Evolutionary conservation across 2,113 vertebrate species (phyloP), one percentile per base, ranked within the genome.

Genomic region (Paralichthys olivaceus): DNA sequence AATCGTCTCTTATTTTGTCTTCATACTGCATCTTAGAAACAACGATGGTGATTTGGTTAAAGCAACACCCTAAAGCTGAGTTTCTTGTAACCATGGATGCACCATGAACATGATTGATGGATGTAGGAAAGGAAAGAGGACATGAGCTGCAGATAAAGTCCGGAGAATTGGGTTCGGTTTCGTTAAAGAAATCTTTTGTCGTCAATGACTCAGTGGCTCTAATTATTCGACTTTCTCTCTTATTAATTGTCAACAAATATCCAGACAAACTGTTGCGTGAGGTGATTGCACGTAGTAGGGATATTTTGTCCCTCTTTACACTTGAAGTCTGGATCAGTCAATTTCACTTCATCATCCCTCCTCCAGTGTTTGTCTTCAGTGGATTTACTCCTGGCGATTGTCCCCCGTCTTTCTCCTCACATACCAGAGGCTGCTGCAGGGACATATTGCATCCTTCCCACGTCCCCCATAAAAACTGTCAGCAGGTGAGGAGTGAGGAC

Each of bases 361-460:
- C 72, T 51, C 61, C 14, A 55, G 59, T 86, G 81, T 86, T 81
- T 83, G 85, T 84, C 75, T 86, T 87, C 69, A 20, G 61, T 84
- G 69, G 77, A 87, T 85, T 81, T 77, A 81, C 86, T 79, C 64
- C 25, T 67, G 57, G 69, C 80, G 79, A 78, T 70, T 49, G 49
- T 15, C 63, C 56, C 60, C 80, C 70, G 64, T 80, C 75, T 89
- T 75, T 87, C 81, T 87, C 53, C 74, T 75, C 19, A 58, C 72
- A 70, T 80, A 75, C 84, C 70, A 2, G 53, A 59, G 75, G 84
- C 78, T 81, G 80, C 74, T 66, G 84, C 45, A 26, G 60, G 76
- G 86, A 81, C 89, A 89, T 90, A 90, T 85, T 84, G 89, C 79
- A 90, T 77, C 9, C 63, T 62, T 58, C 67, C 62, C 84, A 78